These are phyloP conservation scores for Geococcyx californianus DNA, from an alignment of 2,113 vertebrate species.

Conservation along the genomic window DNA sequence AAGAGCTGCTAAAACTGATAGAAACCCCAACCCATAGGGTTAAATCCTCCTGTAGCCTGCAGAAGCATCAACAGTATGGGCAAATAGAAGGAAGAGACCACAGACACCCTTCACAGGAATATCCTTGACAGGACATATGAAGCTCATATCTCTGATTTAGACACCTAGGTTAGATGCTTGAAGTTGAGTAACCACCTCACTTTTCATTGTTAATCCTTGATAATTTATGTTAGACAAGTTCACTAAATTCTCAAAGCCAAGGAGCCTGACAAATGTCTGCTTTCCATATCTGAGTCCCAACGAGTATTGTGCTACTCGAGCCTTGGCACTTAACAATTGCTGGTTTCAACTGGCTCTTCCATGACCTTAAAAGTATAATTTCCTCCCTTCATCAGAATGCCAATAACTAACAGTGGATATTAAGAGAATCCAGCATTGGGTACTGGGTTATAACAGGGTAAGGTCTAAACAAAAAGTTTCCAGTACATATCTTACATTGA, in stretches of 20 bases:
- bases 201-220: neutral
- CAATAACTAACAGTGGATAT: neutral
- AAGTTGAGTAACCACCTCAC: neutral
- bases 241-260: neutral
- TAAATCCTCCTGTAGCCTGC: neutral
- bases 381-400: neutral
- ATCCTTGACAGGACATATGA: neutral
- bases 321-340: neutral
- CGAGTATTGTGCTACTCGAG: neutral
- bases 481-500: neutral
- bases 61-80: neutral
- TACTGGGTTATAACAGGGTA: neutral
- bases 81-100: neutral
- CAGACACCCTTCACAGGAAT: neutral
- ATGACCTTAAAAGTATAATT: neutral
- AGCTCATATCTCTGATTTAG: neutral
- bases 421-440: neutral
- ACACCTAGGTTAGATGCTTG: neutral
- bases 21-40: neutral
- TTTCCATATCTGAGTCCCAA: neutral
- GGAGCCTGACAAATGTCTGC: conserved; percentile 5
- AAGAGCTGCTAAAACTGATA: neutral
- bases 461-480: neutral
- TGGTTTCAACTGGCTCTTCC: neutral
- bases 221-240: conserved; percentile 18